Conservation (phyloP, 2,888 invertebrate species). For the Apoderus coryli region DNA sequence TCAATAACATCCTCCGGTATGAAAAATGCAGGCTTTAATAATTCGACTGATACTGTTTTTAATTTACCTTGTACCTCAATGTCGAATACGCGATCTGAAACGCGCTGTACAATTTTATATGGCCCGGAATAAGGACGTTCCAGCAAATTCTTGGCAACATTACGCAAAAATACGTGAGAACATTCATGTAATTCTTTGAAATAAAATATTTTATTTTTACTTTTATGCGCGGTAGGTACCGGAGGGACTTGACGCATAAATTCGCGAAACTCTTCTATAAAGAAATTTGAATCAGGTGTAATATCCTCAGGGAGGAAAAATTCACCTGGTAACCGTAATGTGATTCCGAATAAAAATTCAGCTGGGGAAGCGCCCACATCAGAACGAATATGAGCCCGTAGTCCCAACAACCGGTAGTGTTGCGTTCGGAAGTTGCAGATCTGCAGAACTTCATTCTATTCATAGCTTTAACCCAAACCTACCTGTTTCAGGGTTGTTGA, state of each 20-base stretch:
- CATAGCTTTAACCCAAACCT: constrained; percentile 6
- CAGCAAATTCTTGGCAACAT: too few species aligned
- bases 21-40: constrained; percentile 7
- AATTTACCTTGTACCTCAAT: constrained; percentile 6
- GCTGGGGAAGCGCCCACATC: constrained; percentile 8
- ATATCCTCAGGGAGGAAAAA: constrained; percentile 9
- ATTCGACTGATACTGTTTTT: constrained; percentile 3
- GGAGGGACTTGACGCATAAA: constrained; percentile 7
- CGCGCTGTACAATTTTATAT: constrained; percentile 5
- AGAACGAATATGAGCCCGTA: constrained; percentile 7
- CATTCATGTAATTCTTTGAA: constrained; percentile 8
- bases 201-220: constrained; percentile 8
- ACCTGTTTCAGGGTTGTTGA: constrained; percentile 4
- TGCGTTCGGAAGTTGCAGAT: too few species aligned
- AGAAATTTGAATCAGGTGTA: constrained; percentile 7
- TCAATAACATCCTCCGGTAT: constrained; percentile 6
- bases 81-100: constrained; percentile 8
- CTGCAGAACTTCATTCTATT: too few species aligned
- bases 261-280: constrained; percentile 8
- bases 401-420: too few species aligned
- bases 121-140: constrained; percentile 7
- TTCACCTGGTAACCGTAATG: constrained; percentile 7
- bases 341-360: constrained; percentile 9
- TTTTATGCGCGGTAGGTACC: constrained; percentile 6
- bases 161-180: constrained; percentile 8